Conservation (phyloP, 2,113 vertebrate genomes). For the Onychostruthus taczanowskii region DNA sequence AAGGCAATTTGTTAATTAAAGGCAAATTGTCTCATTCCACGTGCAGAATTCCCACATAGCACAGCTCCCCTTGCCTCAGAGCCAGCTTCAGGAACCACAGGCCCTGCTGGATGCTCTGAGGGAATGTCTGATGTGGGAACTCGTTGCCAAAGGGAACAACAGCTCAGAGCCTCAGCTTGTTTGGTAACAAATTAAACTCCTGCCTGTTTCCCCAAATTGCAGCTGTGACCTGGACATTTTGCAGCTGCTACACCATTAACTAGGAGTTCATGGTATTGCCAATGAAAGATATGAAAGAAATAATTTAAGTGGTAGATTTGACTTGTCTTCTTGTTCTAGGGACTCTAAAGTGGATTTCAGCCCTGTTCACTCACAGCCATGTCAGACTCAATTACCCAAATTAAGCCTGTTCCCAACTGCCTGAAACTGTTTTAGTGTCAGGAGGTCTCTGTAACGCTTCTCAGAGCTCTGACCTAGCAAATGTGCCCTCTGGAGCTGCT, state of each 20-base stretch:
- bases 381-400: not conserved
- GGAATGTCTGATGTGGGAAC: not conserved
- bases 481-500: not conserved
- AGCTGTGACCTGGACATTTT: not conserved
- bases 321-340: not conserved
- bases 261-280: not conserved
- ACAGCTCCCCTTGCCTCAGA: not conserved
- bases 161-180: not conserved
- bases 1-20: not conserved
- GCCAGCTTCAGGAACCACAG: not conserved
- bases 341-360: not conserved
- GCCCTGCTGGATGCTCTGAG: not conserved
- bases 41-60: accelerated
- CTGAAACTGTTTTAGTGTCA: not conserved
- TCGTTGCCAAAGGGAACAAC: not conserved
- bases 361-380: not conserved
- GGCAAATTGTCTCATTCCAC: not conserved
- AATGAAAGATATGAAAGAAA: not conserved
- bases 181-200: not conserved
- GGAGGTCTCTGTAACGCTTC: not conserved
- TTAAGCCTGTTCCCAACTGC: not conserved
- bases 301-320: not conserved
- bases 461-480: not conserved
- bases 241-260: not conserved
- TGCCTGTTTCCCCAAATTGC: not conserved